phyloP scores from a whole-genome alignment of 2,797 vertebrate species.

The Schizopygopsis pylzovi region DNA sequence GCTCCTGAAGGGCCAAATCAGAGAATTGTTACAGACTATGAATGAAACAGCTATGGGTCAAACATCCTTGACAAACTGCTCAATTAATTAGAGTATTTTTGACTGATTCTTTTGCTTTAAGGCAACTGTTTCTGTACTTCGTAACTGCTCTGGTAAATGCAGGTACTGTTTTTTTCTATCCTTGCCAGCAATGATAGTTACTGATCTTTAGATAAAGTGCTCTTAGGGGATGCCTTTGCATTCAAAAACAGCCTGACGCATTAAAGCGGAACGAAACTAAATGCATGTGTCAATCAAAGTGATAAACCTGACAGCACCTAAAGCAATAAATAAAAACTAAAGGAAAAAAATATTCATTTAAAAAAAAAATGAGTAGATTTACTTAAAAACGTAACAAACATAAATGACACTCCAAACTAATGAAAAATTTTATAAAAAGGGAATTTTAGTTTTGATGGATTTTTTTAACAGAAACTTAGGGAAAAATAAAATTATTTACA shows the following conservation, averaged over 20 bases:
- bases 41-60: background rate
- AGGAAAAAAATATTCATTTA: background rate
- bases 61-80: background rate
- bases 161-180: background rate
- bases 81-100: background rate
- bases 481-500: too few species aligned
- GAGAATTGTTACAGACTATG: background rate
- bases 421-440: background rate
- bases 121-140: slow-evolving; percentile 14
- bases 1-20: background rate
- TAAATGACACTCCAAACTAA: background rate
- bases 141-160: background rate
- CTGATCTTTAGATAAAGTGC: background rate
- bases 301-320: background rate
- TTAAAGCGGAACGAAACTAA: background rate
- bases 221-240: background rate
- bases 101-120: background rate
- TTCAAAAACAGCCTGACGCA: background rate
- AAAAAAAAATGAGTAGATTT: background rate
- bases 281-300: slow-evolving; percentile 2
- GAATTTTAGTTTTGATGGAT: background rate
- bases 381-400: background rate
- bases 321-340: background rate
- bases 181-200: background rate
- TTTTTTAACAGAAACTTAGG: too few species aligned